Conservation (phyloP, 2,113 vertebrate species). For the Labrus mixtus region DNA sequence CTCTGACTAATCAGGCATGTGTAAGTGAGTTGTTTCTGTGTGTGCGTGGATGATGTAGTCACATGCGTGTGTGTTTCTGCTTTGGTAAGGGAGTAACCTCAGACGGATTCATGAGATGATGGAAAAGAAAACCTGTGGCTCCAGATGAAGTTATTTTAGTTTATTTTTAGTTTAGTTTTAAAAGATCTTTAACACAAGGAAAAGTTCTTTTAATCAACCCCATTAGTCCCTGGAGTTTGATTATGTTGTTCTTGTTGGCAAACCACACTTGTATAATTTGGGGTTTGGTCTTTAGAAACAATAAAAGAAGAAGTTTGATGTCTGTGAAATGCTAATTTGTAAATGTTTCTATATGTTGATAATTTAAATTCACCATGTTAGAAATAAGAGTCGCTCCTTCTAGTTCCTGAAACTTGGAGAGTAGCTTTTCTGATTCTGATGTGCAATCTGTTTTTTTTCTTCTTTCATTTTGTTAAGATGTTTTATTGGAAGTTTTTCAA, state of each 20-base stretch:
- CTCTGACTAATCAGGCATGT: conserved; percentile 48
- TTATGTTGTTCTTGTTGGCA: conserved; percentile 13
- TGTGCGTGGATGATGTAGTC: conserved; percentile 23
- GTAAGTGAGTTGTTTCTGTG: conserved; percentile 18
- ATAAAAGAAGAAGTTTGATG: neutral
- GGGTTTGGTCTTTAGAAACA: conserved; percentile 4
- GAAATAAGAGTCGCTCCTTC: too few species aligned
- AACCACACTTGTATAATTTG: conserved; percentile 7
- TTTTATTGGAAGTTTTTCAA: too few species aligned
- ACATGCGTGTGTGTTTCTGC: conserved; percentile 38
- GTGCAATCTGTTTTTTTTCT: too few species aligned
- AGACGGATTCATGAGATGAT: conserved; percentile 50
- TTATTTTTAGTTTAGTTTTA: too few species aligned
- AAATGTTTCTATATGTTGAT: too few species aligned
- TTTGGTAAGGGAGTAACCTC: conserved; percentile 49
- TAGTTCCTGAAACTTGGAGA: too few species aligned
- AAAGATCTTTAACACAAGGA: conserved; percentile 23
- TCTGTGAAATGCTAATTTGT: neutral
- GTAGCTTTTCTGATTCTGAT: too few species aligned
- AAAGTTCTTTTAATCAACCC: conserved; percentile 15
- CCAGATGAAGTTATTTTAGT: conserved; percentile 37
- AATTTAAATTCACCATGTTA: too few species aligned
- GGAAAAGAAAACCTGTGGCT: conserved; percentile 38
- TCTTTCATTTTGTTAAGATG: too few species aligned
- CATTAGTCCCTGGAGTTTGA: neutral